Base-by-base conservation (phyloP, 2,113 vertebrate genomes). In the Rafetus swinhoei region DNA sequence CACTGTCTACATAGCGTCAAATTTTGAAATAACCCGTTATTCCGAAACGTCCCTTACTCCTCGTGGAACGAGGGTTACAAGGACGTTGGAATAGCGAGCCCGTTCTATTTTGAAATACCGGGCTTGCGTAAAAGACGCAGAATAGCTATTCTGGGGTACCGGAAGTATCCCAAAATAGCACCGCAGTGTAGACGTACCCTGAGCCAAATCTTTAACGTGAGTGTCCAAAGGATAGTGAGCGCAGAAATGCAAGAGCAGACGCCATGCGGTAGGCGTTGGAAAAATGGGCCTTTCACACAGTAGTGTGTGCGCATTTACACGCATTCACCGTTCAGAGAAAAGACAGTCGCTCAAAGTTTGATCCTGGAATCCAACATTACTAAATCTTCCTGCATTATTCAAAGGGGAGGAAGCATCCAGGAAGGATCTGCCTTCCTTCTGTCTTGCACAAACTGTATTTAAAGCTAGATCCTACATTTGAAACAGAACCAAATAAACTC, bases 371-470 rank as follows among this genome's bases (percentile, higher is more conserved):
- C 50, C 86, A 45, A 77, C n/a, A 14, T 53, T 94, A 53, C 50
- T 39, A 79, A 62, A 50, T 62, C 8, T 85, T 96, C 32, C 62
- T 86, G 55, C 82, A 55, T 83, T 9, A 94, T 86, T 65, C 2
- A 1, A 84, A 77, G 53, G 89, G 55, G 82, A 82, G 85, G 97
- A 95, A 91, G 35, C 79, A 87, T 94, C 52, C 90, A 91, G 92
- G 69, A 94, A 95, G 91, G 88, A 0, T 0, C 81, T 3, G n/a
- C 84, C 84, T 82, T 84, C 79, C 65, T 56, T 87, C 81, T 45
- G 32, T 92, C 84, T 69, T 91, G 53, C 93, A 97, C 96, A 95
- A 96, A 97, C 97, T 97, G 94, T 52, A 89, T 56, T 92, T 89
- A 95, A 97, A 96, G 86, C 83, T 81, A 94, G 90, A 87, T 86